Evolutionary conservation across 1,140 invertebrate genomes (phyloP).

Genomic region (Venturia canescens): DNA sequence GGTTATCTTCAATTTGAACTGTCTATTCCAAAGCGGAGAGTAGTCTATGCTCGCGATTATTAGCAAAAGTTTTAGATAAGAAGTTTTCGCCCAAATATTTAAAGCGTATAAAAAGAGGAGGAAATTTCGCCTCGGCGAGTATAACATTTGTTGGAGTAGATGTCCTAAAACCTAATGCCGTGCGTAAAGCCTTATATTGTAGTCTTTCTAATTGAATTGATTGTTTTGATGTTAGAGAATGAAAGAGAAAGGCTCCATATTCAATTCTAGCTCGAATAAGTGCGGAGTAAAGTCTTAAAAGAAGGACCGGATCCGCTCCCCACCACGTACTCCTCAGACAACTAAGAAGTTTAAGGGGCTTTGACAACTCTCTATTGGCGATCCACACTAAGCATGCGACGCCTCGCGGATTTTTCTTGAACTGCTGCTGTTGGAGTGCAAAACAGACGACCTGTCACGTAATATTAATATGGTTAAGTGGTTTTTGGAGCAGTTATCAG

Average conservation of each 20-base stretch:
- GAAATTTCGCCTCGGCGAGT: conserved; percentile 35
- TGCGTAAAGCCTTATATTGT: conserved; percentile 30
- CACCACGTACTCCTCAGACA: conserved; percentile 25
- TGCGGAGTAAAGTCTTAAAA: conserved; percentile 38
- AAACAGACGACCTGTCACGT: too few species aligned
- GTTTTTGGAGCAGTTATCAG: too few species aligned
- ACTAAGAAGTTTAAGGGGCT: conserved; percentile 33
- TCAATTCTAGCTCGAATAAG: conserved; percentile 38
- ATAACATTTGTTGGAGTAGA: conserved; percentile 44
- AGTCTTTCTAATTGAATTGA: conserved; percentile 26
- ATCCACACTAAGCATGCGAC: too few species aligned
- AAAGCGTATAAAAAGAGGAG: not conserved
- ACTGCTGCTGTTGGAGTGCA: too few species aligned
- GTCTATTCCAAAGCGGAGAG: too few species aligned
- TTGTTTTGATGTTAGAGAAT: not conserved
- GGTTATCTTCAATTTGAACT: too few species aligned
- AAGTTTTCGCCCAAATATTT: conserved; percentile 11
- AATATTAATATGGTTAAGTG: too few species aligned
- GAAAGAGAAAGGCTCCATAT: conserved; percentile 38
- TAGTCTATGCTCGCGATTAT: not conserved
- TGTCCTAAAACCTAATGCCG: conserved; percentile 21
- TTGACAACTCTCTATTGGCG: conserved; percentile 16
- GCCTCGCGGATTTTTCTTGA: too few species aligned
- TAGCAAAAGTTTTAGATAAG: not conserved
- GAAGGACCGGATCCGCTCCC: conserved; percentile 20